phyloP scores from a whole-genome alignment of 2,797 vertebrate species.

The Channa striata region DNA sequence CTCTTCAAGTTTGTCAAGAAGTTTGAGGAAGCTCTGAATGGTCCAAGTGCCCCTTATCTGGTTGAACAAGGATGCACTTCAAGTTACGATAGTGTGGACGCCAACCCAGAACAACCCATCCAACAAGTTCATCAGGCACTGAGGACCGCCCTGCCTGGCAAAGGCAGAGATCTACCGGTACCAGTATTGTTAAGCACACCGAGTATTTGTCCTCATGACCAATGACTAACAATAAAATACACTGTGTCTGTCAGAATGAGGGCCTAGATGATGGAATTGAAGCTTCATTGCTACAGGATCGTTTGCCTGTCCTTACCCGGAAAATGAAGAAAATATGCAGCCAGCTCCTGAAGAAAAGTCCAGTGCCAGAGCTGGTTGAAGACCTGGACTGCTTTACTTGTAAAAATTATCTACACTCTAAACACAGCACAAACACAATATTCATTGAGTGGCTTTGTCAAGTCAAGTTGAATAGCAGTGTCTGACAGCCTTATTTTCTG shows the following conservation, averaged over 20 bases:
- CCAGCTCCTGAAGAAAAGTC: slow-evolving; percentile 84
- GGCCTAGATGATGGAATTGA: slow-evolving; percentile 62
- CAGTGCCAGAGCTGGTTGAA: slow-evolving; percentile 87
- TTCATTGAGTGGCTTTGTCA: too few relatives aligned
- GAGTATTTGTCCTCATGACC: not conserved
- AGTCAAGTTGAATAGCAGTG: too few relatives aligned
- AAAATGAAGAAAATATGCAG: slow-evolving; percentile 93
- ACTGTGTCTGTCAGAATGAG: slow-evolving; percentile 60
- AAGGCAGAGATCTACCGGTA: slow-evolving; percentile 79
- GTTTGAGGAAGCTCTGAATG: slow-evolving; percentile 88
- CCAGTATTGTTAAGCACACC: not conserved
- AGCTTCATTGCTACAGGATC: slow-evolving; percentile 83
- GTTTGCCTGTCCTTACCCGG: slow-evolving; percentile 88
- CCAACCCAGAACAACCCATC: slow-evolving; percentile 80
- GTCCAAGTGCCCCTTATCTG: slow-evolving; percentile 86
- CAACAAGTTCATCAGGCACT: slow-evolving; percentile 85
- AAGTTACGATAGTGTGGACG: slow-evolving; percentile 81
- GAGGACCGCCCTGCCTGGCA: slow-evolving; percentile 80
- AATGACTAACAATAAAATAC: not conserved
- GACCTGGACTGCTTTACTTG: slow-evolving; percentile 92
- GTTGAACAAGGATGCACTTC: slow-evolving; percentile 86
- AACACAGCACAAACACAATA: too few relatives aligned
- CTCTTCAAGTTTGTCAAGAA: slow-evolving; percentile 98
- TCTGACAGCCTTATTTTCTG: too few relatives aligned
- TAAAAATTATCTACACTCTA: slow-evolving; percentile 46